Evolutionary conservation across 2,888 invertebrate genomes (phyloP).

Genomic region (Aquatica leii): DNA sequence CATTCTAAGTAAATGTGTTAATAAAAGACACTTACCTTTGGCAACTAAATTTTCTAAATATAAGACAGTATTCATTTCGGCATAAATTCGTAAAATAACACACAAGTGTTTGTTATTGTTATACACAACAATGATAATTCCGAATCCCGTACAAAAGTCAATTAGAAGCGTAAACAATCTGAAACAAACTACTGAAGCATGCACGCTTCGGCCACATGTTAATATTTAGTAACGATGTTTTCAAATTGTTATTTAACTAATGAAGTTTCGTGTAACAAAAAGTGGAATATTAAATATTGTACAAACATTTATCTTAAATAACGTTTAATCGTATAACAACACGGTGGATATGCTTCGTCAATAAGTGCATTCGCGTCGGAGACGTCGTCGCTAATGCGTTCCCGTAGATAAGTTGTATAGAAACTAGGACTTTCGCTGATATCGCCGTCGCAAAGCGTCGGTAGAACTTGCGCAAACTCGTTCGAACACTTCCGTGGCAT

Average conservation of each 20-base stretch:
- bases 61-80: too few relatives aligned
- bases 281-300: too few relatives aligned
- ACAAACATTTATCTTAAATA: too few relatives aligned
- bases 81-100: too few relatives aligned
- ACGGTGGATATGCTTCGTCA: constrained; percentile 3
- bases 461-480: constrained; percentile 41
- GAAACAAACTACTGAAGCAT: constrained; percentile 18
- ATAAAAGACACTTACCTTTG: too few relatives aligned
- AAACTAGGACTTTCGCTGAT: constrained; percentile 40
- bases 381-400: constrained; percentile 26
- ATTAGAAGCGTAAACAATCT: background rate
- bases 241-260: constrained; percentile 15
- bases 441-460: constrained; percentile 31
- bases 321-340: constrained; percentile 2
- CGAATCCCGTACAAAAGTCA: too few relatives aligned
- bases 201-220: constrained; percentile 31
- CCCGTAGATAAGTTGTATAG: constrained; percentile 27
- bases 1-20: too few relatives aligned
- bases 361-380: constrained; percentile 21
- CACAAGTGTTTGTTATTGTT: too few relatives aligned
- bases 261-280: too few relatives aligned
- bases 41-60: too few relatives aligned
- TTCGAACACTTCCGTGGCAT: constrained; percentile 30
- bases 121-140: too few relatives aligned
- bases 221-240: constrained; percentile 19